Evolutionary conservation across 2,888 invertebrate species (phyloP), one percentile per base, ranked within the genome.

Genomic region (Epistrophella euchroma): DNA sequence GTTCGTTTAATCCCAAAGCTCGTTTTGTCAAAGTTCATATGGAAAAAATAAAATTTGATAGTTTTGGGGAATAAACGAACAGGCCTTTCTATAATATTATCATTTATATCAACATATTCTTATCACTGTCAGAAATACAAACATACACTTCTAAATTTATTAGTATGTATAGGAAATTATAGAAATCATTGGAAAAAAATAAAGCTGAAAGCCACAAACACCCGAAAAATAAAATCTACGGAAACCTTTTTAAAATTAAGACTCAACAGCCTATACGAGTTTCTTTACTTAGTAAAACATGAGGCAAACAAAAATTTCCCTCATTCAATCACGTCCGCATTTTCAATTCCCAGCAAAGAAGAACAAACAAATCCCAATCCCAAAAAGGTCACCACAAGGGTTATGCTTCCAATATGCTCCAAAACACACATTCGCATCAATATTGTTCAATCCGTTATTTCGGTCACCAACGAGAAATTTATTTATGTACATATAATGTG

Each of bases 301-400:
- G 15, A 60, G 22, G 4, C 15, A 22, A 40, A 60, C 37, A 60
- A 40, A 40, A 60, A 5, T 32, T 32, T 56, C 22, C 22, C 22
- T 25, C 25, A 37, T 52, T 17, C 22, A 68, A 52, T 52, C 68
- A 50, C 68, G 68, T 68, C 37, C 52, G 37, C n/a, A 68, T 52
- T 52, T 68, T 52, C 52, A 52, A 52, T 35, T 68, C 9, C 32
- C 13, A 13, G 11, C 19, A 58, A 0, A 11, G 15, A 22, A 50
- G 50, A 68, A 40, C 68, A 68, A 52, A 68, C 52, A 68, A 52
- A 40, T 37, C n/a, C 50, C 52, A 68, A 52, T 25, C 25, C n/a
- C 45, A 35, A 50, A 68, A 68, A 68, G 52, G 68, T 50, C 52
- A 37, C 22, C 37, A 52, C 35, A 68, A 40, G 68, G 52, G 17